Percentiles rank a stretch among this genome's conserved stretches.
Evolutionary conservation across 2,888 invertebrate genomes (phyloP).

Genomic region (Tenthredo mesomela): DNA sequence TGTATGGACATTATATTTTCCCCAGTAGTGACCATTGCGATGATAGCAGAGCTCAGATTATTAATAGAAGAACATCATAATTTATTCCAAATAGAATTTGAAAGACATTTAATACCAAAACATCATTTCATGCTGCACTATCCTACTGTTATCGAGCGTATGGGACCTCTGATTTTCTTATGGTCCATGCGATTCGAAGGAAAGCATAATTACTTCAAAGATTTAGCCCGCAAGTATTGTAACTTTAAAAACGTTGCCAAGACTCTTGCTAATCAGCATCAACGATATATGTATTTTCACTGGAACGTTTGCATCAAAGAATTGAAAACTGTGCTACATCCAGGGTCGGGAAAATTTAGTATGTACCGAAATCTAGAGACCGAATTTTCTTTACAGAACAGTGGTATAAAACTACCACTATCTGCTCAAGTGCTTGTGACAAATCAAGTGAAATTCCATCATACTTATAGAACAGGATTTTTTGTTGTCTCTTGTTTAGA

Average conservation of each 20-base stretch:
- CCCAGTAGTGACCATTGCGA: conserved; percentile 29
- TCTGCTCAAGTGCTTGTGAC: conserved; percentile 18
- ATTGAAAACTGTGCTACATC: conserved; percentile 28
- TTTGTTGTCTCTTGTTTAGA: neutral
- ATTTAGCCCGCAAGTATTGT: conserved; percentile 53
- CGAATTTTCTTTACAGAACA: neutral
- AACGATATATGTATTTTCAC: conserved; percentile 50
- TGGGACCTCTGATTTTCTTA: conserved; percentile 53
- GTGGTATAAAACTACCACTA: neutral
- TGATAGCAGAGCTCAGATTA: conserved; percentile 40
- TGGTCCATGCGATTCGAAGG: conserved; percentile 55
- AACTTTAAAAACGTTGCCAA: conserved; percentile 55
- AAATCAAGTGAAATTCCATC: neutral
- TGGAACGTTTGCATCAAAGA: conserved; percentile 25
- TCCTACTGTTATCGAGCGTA: conserved; percentile 31
- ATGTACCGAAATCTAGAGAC: neutral
- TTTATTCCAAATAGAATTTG: conserved; percentile 49
- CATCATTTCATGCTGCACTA: conserved; percentile 53
- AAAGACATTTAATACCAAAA: conserved; percentile 39
- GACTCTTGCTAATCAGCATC: conserved; percentile 54
- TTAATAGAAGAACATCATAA: conserved; percentile 51
- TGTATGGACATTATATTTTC: conserved; percentile 54
- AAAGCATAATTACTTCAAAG: conserved; percentile 57
- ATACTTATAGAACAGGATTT: conserved; percentile 1
- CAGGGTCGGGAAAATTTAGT: neutral